These are phyloP conservation scores for Amphiura filiformis DNA, from an alignment of 35 echinoderm and acorn worm species.

Conservation along the genomic window DNA sequence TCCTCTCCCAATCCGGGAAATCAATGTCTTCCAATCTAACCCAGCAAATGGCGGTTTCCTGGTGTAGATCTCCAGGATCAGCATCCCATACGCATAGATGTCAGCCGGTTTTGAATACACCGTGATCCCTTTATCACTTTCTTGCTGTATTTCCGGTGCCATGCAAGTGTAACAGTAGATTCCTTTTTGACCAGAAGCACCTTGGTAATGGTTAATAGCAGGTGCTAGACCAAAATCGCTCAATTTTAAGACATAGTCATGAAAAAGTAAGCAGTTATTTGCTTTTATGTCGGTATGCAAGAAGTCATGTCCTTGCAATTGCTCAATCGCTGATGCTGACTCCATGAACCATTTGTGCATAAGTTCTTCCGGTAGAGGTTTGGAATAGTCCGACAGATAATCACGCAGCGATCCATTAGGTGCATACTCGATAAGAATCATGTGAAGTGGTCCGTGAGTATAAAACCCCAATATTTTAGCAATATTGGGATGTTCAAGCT, in stretches of 20 bases:
- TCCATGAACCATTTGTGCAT: neutral
- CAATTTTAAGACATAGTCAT: too few relatives aligned
- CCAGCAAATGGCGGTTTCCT: neutral
- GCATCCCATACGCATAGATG: neutral
- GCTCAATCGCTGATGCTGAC: neutral
- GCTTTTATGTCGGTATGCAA: too few relatives aligned
- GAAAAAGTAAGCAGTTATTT: too few relatives aligned
- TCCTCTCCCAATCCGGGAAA: neutral
- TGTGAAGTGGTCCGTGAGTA: neutral
- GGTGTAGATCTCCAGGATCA: neutral
- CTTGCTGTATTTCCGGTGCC: neutral
- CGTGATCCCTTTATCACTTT: neutral
- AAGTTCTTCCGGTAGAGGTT: neutral
- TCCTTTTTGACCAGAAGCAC: neutral
- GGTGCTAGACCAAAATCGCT: too few relatives aligned
- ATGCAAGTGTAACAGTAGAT: neutral
- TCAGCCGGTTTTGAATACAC: neutral
- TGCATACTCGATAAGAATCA: neutral
- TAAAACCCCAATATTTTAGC: neutral
- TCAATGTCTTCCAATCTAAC: neutral
- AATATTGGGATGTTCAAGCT: neutral
- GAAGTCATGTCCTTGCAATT: neutral
- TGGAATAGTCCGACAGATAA: neutral
- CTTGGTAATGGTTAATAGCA: neutral
- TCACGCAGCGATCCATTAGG: neutral